A percentile compares a stretch with the other conserved stretches of the same genome.
Evolutionary conservation across 2,113 vertebrate genomes (phyloP).

Genomic region (Podocnemis expansa): DNA sequence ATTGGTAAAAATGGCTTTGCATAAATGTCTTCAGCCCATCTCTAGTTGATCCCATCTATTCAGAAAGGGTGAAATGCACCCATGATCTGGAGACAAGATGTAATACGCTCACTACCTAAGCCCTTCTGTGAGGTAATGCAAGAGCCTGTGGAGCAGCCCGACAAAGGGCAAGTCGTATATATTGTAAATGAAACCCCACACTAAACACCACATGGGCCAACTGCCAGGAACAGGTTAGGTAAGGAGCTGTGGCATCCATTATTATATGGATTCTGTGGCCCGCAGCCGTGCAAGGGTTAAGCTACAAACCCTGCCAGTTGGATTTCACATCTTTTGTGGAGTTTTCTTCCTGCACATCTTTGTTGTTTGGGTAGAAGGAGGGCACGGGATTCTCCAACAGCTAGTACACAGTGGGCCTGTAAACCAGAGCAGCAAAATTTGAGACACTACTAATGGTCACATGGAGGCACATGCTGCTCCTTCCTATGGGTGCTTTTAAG

Average conservation of each 20-base stretch:
- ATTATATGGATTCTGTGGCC: too few relatives aligned
- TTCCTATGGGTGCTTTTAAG: neutral
- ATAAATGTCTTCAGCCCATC: rapidly evolving
- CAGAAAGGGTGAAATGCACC: rapidly evolving
- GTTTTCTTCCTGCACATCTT: neutral
- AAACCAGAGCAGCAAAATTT: neutral
- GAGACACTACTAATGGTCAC: neutral
- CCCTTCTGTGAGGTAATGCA: neutral
- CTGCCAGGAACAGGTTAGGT: neutral
- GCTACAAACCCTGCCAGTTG: neutral
- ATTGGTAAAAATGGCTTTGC: too few relatives aligned
- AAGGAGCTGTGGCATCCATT: neutral
- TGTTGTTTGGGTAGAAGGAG: neutral
- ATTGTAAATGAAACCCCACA: rapidly evolving
- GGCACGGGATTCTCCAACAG: neutral
- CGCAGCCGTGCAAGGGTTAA: too few relatives aligned
- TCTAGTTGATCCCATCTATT: rapidly evolving
- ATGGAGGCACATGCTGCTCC: neutral
- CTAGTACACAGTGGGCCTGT: neutral
- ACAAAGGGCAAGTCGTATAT: rapidly evolving
- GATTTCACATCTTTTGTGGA: neutral
- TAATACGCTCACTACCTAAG: neutral
- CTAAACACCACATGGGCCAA: too few relatives aligned
- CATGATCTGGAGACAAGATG: neutral
- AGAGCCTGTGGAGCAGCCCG: rapidly evolving